Evolutionary conservation across 1,140 invertebrate species (phyloP), one percentile per base, ranked within the genome.

Genomic region (Pseudomyrmex sp.): DNA sequence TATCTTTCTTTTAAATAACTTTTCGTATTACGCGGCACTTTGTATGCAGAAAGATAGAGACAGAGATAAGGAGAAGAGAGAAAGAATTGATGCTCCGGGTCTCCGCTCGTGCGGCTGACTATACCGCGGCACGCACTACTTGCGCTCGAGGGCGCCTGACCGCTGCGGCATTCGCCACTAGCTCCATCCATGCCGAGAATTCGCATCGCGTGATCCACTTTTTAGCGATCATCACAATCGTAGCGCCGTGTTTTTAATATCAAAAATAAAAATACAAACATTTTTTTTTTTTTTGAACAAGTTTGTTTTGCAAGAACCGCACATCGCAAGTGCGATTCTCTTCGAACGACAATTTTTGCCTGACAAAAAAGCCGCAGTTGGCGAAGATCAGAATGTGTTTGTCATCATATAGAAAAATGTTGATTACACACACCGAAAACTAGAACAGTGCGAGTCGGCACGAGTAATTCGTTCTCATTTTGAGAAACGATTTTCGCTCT

Each of bases 91-190:
- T 72, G 80, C 69, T 73, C 26, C 80, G 48, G 26, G 58, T 18
- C 35, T 35, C 76, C 80, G 35, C 50, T 26, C 70, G 50, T 62
- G 52, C 70, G 85, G 61, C 83, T 48, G 85, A 82, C 83, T 80
- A 56, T 82, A 69, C 13, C 87, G 20, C 62, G 46, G 66, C 61
- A 85, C 80, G 86, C 83, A 85, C 84, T 79, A 90, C 90, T 84
- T 75, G 86, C 77, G 68, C 73, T 44, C 70, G 54, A 74, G 20
- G 18, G 58, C 63, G 91, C 58, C 88, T 76, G 87, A 88, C 90
- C 89, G 90, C 91, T 92, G 92, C 92, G 88, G 85, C 88, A 92
- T 87, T 90, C 58, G 79, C 87, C 88, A 90, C 89, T 90, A 10
- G 72, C 82, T 73, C 83, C 83, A 18, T 68, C 46, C 66, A 82